Evolutionary conservation across 2,113 vertebrate genomes (phyloP).

Genomic region (Sterrhoptilus dennistouni): DNA sequence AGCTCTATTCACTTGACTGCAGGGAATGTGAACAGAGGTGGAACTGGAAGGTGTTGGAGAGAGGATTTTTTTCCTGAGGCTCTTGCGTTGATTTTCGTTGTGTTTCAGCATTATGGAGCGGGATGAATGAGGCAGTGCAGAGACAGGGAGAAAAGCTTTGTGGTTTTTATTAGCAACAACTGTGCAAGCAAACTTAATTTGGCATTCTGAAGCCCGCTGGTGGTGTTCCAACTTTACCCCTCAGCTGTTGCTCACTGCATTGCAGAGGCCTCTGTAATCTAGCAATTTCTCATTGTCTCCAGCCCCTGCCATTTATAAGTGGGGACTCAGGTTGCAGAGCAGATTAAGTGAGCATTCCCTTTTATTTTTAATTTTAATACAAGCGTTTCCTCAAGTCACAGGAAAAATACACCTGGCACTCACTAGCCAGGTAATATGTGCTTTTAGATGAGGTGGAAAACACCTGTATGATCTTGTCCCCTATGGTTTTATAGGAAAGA

Average conservation of each 20-base stretch:
- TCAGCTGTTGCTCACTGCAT: constrained; percentile 58
- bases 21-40: neutral
- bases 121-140: neutral
- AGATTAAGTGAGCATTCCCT: constrained; percentile 12
- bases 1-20: fast-evolving
- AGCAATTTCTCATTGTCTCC: constrained; percentile 54
- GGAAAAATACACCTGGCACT: neutral
- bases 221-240: constrained; percentile 54
- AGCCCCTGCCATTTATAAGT: constrained; percentile 32
- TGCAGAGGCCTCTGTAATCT: constrained; percentile 22
- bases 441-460: neutral
- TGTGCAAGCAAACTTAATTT: constrained; percentile 55
- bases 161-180: constrained; percentile 60
- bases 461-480: neutral
- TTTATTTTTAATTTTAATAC: constrained; percentile 46
- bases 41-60: neutral
- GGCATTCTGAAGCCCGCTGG: neutral
- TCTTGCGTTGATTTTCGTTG: neutral
- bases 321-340: neutral
- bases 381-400: neutral
- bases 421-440: neutral
- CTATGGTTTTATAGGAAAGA: neutral
- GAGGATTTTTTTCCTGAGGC: neutral
- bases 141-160: constrained; percentile 15
- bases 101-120: neutral